Evolutionary conservation across 2,797 vertebrate genomes (phyloP).

Genomic region (Centroberyx gerrardi): DNA sequence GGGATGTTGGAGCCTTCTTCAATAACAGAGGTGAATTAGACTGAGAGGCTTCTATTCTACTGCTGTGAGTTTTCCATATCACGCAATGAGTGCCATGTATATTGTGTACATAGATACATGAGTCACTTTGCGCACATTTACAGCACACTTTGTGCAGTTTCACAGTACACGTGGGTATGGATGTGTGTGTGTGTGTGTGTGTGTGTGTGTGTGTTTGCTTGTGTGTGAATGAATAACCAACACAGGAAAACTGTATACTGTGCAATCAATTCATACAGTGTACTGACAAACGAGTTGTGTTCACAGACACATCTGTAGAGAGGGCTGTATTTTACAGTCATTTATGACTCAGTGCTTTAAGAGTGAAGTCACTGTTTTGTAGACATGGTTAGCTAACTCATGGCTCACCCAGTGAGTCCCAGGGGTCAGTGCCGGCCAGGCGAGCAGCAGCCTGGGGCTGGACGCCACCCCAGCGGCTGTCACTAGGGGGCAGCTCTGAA

Average conservation of each 20-base stretch:
- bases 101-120: no score
- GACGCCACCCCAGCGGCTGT: constrained; percentile 85
- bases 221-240: not conserved
- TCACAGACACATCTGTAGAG: not conserved
- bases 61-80: not conserved
- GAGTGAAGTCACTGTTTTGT: constrained; percentile 4
- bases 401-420: constrained; percentile 84
- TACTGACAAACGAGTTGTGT: constrained; percentile 12
- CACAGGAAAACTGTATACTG: not conserved
- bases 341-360: constrained; percentile 8
- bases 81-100: not conserved
- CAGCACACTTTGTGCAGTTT: not conserved
- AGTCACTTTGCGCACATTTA: not conserved
- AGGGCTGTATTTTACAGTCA: not conserved
- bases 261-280: not conserved
- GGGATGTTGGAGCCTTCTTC: constrained; percentile 62
- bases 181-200: not conserved
- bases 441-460: constrained; percentile 62
- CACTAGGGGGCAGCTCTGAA: constrained; percentile 80
- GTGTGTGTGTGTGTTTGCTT: not conserved
- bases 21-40: constrained; percentile 22
- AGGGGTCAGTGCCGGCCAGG: constrained; percentile 72
- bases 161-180: not conserved
- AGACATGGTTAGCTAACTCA: not conserved
- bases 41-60: not conserved